Base-by-base conservation (phyloP, 2,888 invertebrate species). In the Trissonchulus sp. region DNA sequence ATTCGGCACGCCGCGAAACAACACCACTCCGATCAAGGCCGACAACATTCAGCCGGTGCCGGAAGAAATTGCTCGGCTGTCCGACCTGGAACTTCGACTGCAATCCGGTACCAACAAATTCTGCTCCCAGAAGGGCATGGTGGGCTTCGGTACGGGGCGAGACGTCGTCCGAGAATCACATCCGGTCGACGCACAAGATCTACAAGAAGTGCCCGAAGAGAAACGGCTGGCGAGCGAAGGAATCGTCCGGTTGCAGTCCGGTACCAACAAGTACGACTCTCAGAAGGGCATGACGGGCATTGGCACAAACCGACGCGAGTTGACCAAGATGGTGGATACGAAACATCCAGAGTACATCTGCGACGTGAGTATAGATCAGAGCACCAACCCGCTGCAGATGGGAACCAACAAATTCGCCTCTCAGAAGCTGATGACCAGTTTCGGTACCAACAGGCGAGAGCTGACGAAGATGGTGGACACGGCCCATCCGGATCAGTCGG, bases 1-100 rank as follows among this genome's bases (percentile, higher is more conserved):
- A 78, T 83, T 84, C 78, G 84, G 84, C 78, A 83, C 83, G 37
- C 83, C 83, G 37, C 79, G 84, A 78, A 84, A 84, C 81, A 84
- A 83, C 77, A 75, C 72, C 15, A 74, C 73, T 15, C 36, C n/a
- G 65, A 75, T 75, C 30, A 75, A 75, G 35, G 23, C 63, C 23
- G 73, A 63, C 18, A 33, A 63, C 15, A 76, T 83, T 74, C 77
- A 82, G 82, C 81, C 81, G 37, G 78, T 84, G 62, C 82, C 84
- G 62, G 83, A 84, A 73, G 84, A 84, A 78, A 84, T 84, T 79
- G 83, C 83, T 77, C 81, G 82, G 72, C 79, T 82, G 68, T 80
- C 80, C 33, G 84, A 84, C 37, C 82, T 82, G 72, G 84, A 84
- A 76, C 83, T 84, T 72, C 82, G 84, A 77, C 81, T 81, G 33